Evolutionary conservation across 2,113 vertebrate species (phyloP).

Genomic region (Bagarius yarrelli): DNA sequence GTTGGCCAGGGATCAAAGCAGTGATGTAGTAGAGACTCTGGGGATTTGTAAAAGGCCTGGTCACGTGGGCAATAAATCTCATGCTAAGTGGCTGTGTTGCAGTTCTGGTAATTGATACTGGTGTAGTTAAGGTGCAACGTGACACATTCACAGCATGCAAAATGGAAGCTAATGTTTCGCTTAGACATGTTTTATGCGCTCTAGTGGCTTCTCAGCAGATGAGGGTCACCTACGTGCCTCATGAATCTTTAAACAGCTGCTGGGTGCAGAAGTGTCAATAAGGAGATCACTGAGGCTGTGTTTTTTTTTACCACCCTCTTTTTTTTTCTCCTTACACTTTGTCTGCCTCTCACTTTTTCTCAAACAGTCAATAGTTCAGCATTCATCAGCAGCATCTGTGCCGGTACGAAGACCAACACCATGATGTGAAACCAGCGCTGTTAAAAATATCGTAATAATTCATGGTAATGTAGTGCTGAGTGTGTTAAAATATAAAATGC

Average conservation of each 20-base stretch:
- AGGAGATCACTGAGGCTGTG: slow-evolving; percentile 38
- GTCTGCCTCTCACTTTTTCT: slow-evolving; percentile 8
- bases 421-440: slow-evolving; percentile 50
- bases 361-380: slow-evolving; percentile 5
- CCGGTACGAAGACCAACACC: slow-evolving; percentile 55
- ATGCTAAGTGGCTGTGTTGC: slow-evolving; percentile 64
- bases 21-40: slow-evolving; percentile 36
- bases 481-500: not conserved
- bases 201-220: slow-evolving; percentile 60
- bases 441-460: slow-evolving; percentile 31
- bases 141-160: slow-evolving; percentile 66
- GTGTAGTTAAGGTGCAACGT: slow-evolving; percentile 65
- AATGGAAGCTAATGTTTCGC: slow-evolving; percentile 62
- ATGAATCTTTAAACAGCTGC: slow-evolving; percentile 76
- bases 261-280: slow-evolving; percentile 55
- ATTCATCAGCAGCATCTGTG: slow-evolving; percentile 37
- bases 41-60: slow-evolving; percentile 57
- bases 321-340: not conserved
- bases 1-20: slow-evolving; percentile 48
- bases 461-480: not conserved
- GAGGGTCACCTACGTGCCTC: slow-evolving; percentile 72
- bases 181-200: slow-evolving; percentile 74
- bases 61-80: slow-evolving; percentile 66
- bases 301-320: not conserved
- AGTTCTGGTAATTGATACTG: slow-evolving; percentile 70